Base-by-base conservation (phyloP, 2,797 vertebrate species). In the Calcarius lapponicus region DNA sequence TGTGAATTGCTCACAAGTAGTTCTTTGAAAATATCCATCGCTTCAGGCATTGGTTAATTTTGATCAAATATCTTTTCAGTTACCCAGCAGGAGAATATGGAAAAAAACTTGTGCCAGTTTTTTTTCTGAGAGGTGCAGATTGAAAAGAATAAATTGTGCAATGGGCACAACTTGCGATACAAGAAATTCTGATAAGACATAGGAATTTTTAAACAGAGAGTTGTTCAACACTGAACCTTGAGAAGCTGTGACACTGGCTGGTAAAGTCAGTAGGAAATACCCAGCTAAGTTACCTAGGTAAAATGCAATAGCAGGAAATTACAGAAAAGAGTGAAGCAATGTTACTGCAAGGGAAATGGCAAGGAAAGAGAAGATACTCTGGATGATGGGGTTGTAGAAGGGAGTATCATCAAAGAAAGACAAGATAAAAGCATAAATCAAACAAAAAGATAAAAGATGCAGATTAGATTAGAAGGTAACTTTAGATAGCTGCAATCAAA, bases 31-130 rank as follows among this genome's bases (percentile, higher is more conserved):
- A 87, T 88, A 80, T 67, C 9, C 5, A 0, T 79, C 90, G 42
- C 54, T 86, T 42, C 10, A 16, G n/a, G 32, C 36, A 26, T n/a
- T 88, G 62, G 26, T 73, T 94, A 92, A 87, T 88, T 92, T 82
- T 82, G 22, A 82, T 66, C 32, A 82, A 95, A 66, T 48, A 56
- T 34, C 21, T 82, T 38, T 81, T 79, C 72, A 75, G 25, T 43
- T 86, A 79, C 28, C 4, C 56, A 66, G 38, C 0, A 1, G 60
- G 16, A 83, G 11, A 17, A 57, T 80, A 17, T 28, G 11, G 75
- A 74, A 89, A 86, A 89, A 89, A 89, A 34, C 34, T 11, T 6
- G 5, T 69, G 36, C 38, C 43, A 75, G 40, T 32, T 5, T 47
- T 60, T 47, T 60, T 79, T 91, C 40, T 69, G 26, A 76, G 47